Evolutionary conservation across 2,797 vertebrate genomes (phyloP), one percentile per base, ranked within the genome.

Genomic region (Coluber constrictor): DNA sequence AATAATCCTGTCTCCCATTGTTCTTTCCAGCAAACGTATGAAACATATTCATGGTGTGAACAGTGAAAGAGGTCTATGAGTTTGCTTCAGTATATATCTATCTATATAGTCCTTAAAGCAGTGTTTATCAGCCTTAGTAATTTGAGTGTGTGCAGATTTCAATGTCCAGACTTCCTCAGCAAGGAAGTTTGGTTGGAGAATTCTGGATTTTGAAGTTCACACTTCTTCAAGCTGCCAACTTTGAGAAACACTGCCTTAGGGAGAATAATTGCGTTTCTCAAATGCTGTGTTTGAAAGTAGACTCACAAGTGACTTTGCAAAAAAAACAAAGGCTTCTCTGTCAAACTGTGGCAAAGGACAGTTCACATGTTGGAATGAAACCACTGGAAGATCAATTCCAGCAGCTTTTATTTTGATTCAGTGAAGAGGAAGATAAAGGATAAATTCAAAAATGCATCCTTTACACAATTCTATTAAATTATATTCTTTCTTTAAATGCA

Each of bases 391-490:
- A 63, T 0, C 0, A 88, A 15, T 0, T 9, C 93, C 29, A 89
- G 74, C 87, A 87, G 23, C 32, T 32, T 92, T 93, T 90, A 32
- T 88, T 92, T 94, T 79, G 63, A 86, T 90, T 94, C 63, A 66
- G 3, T 0, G 5, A 32, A 86, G 25, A 9, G 70, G 1, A 25
- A 25, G 37, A 47, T 7, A 11, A 18, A 55, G 15, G 13, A 11
- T 1, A 3, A 94, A 93, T 86, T 16, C 2, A 18, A 90, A 18
- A 61, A 0, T 0, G 23, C 95, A 59, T 95, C 92, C 0, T 2
- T 55, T 9, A 18, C 16, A 87, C 32, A 89, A 27, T 91, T 79
- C 47, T 66, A 74, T 79, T 91, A 94, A 94, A 91, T 90, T 91
- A 61, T 66, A 47, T 0, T 57, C 0, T 90, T 95, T 57, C 66